phyloP scores from a whole-genome alignment of 1,140 invertebrate genomes.

The Geopemphigus sp. region DNA sequence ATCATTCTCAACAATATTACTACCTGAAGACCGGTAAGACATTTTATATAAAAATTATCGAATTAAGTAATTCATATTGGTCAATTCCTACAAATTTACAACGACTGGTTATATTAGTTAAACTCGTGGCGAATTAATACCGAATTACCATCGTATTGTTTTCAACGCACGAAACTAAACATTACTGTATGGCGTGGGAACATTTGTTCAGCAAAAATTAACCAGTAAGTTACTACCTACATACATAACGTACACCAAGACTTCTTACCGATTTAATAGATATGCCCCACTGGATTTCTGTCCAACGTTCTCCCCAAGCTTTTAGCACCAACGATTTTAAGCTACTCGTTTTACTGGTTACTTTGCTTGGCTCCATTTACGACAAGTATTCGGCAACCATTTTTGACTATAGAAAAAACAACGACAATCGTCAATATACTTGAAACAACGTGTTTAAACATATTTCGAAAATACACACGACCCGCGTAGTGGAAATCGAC shows the following conservation, averaged over 20 bases:
- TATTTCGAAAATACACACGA: background rate
- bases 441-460: no score
- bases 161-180: background rate
- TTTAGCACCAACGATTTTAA: conserved; percentile 80
- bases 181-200: background rate
- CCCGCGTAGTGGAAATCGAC: background rate
- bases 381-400: conserved; percentile 10
- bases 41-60: no score
- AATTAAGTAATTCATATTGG: no score
- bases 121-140: no score
- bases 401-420: conserved; percentile 7
- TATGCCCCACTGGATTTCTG: conserved; percentile 91
- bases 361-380: conserved; percentile 60
- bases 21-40: no score
- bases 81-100: no score
- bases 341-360: conserved; percentile 78
- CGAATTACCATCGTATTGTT: no score
- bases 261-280: conserved; percentile 79
- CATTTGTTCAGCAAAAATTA: background rate
- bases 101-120: no score
- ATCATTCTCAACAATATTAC: no score
- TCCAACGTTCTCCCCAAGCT: conserved; percentile 93
- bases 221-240: background rate
- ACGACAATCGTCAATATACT: background rate
- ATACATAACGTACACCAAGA: background rate